Evolutionary conservation across 2,888 invertebrate genomes (phyloP), one percentile per base, ranked within the genome.

Genomic region (Kuschelorhynchus macadamiae): DNA sequence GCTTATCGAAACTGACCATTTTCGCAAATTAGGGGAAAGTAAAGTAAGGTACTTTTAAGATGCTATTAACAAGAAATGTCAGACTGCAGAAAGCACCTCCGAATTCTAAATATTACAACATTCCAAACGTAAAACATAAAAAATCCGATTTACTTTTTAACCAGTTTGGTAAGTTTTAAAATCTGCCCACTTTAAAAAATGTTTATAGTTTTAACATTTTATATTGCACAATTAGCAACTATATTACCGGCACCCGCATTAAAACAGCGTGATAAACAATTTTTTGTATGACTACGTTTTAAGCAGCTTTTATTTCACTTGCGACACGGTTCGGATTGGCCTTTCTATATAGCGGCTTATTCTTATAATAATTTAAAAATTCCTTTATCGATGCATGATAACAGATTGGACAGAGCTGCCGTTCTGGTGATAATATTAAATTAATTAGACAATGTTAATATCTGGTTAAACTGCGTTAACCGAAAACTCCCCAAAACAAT

Each of bases 191-290:
- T 53, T 62, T 63, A 36, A 41, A 55, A 55, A 36, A 63, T 56
- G 16, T 63, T 63, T 63, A 63, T 63, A 63, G 63, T 63, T 63
- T 63, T 55, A 63, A 55, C 63, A 57, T 65, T 65, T 56, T 65
- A 57, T 65, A 52, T 57, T 42, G 50, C 64, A 57, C 50, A 65
- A 65, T 65, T 65, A 65, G 64, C 64, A 36, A 42, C 42, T 32
- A 42, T 57, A 65, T 57, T 47, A 50, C 52, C 21, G 64, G 64
- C 64, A 65, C 57, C 64, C 64, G 57, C 64, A 65, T 65, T 50
- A 65, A 65, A 65, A 21, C 64, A 12, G 21, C 56, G 32, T 33
- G 41, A 65, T 65, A 65, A 65, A 65, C 57, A 57, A 57, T 57
- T 30, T n/a, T 60, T 55, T 52, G 39, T 63, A 36, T 46, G 20